Evolutionary conservation across 1,140 invertebrate species (phyloP).

Genomic region (Cotesia chilonis): DNA sequence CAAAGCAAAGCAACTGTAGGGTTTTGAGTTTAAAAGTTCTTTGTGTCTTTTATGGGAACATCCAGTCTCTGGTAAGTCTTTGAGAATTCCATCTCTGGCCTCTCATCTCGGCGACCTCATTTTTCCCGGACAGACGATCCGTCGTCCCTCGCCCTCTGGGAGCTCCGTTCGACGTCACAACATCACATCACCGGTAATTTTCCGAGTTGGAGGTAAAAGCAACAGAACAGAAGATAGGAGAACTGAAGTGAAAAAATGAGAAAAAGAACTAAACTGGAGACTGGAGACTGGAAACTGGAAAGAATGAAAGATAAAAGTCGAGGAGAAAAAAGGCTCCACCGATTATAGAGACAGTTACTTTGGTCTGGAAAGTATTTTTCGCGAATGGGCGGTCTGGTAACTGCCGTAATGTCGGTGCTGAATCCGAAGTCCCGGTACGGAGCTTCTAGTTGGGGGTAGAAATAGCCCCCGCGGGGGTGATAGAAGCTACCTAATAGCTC

Average conservation of each 20-base stretch:
- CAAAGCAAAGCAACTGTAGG: background rate
- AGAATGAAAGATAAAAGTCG: constrained; percentile 38
- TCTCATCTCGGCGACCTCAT: constrained; percentile 16
- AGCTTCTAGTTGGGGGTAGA: constrained; percentile 42
- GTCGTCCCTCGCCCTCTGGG: constrained; percentile 35
- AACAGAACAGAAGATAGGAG: constrained; percentile 41
- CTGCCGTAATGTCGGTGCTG: constrained; percentile 58
- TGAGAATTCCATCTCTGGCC: background rate
- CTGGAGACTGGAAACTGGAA: constrained; percentile 41
- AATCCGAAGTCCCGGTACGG: constrained; percentile 50
- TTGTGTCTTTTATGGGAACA: background rate
- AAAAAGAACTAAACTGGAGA: constrained; percentile 27
- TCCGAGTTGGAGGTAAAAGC: constrained; percentile 10
- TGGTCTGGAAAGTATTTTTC: constrained; percentile 35
- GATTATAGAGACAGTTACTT: constrained; percentile 33
- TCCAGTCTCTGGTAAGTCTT: background rate
- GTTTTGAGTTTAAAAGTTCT: background rate
- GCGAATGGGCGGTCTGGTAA: constrained; percentile 52
- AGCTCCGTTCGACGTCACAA: constrained; percentile 28
- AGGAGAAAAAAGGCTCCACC: constrained; percentile 44
- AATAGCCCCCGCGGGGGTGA: constrained; percentile 72
- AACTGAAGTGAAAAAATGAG: constrained; percentile 24
- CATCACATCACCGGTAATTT: constrained; percentile 27
- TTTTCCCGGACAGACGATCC: constrained; percentile 42
- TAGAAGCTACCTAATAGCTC: constrained; percentile 74